Evolutionary conservation across 2,797 vertebrate species (phyloP), one percentile per base, ranked within the genome.

Genomic region (Hypotaenidia philippensis): DNA sequence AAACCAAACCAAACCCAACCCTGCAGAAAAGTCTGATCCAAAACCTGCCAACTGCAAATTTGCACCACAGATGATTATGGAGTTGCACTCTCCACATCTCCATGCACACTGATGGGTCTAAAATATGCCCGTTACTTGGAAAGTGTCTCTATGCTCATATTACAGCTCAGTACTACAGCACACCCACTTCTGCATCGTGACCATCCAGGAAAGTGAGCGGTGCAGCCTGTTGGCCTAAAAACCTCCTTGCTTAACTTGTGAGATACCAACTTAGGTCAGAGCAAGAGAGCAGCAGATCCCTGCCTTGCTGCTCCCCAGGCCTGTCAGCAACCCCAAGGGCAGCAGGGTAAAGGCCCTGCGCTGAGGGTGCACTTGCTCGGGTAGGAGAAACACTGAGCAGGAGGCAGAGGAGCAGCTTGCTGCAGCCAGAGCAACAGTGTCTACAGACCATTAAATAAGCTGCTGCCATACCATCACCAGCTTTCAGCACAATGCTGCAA

Each of bases 321-420:
- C 6, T 21, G 34, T 10, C 64, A 41, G 26, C 6, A 47, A 59
- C 31, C 14, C 52, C 71, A 22, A 6, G 26, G 23, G 26, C 32
- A 47, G 40, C 29, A 52, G 75, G 50, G 36, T 12, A 26, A 19
- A 11, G 68, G 6, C 31, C 56, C 31, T 36, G 38, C 8, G 15
- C 56, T 63, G 25, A 9, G 26, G 38, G 9, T 2, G 27, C 32
- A 16, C 17, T 3, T 2, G 49, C 3, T 1, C 19, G n/a, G 27
- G 23, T 27, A 11, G 47, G 47, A 44, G n/a, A 72, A 22, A 31
- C 29, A 27, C n/a, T 3, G 0, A 66, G 34, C 5, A 3, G 13
- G 27, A 5, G 20, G 26, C 8, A 2, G 40, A 36, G 50, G 61
- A n/a, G 27, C 19, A 53, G 27, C 64, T 57, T 32, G 22, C 63